phyloP scores from a whole-genome alignment of 2,797 vertebrate species.

The Peromyscus attwateri region DNA sequence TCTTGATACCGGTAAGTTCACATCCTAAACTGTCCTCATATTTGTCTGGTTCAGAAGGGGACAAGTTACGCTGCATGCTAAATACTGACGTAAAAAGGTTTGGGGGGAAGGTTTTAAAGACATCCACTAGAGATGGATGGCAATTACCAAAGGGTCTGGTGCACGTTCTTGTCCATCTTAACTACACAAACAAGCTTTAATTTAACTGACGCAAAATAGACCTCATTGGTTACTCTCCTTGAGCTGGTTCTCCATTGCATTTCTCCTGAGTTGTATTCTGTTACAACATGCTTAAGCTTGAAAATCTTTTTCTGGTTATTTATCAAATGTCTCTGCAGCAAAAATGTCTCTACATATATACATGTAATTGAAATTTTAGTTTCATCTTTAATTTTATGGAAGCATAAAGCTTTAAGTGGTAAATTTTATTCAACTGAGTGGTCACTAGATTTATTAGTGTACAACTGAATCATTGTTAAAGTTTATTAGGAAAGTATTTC shows the following conservation, averaged over 20 bases:
- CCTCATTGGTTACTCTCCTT: slow-evolving; percentile 49
- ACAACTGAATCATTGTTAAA: slow-evolving; percentile 35
- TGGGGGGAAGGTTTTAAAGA: background rate
- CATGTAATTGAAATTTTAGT: slow-evolving; percentile 48
- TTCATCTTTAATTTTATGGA: slow-evolving; percentile 56
- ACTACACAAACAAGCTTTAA: background rate
- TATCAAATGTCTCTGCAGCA: background rate
- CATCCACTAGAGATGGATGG: background rate
- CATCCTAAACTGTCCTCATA: background rate
- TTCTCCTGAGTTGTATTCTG: slow-evolving; percentile 25
- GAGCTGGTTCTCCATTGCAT: slow-evolving; percentile 24
- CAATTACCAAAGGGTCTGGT: background rate
- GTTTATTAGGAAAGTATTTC: slow-evolving; percentile 40
- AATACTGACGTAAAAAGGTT: slow-evolving; percentile 28
- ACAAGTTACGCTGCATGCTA: background rate
- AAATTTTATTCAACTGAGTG: slow-evolving; percentile 46
- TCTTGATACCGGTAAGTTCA: background rate
- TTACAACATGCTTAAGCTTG: slow-evolving; percentile 34
- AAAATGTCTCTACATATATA: too few relatives aligned
- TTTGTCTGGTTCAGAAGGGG: background rate
- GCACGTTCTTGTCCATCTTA: background rate
- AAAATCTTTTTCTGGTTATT: slow-evolving; percentile 58
- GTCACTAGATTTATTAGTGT: slow-evolving; percentile 36
- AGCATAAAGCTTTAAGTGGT: background rate
- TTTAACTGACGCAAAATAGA: slow-evolving; percentile 53